Evolutionary conservation across 2,888 invertebrate species (phyloP), one percentile per base, ranked within the genome.

Genomic region (Zeuzera pyrina): DNA sequence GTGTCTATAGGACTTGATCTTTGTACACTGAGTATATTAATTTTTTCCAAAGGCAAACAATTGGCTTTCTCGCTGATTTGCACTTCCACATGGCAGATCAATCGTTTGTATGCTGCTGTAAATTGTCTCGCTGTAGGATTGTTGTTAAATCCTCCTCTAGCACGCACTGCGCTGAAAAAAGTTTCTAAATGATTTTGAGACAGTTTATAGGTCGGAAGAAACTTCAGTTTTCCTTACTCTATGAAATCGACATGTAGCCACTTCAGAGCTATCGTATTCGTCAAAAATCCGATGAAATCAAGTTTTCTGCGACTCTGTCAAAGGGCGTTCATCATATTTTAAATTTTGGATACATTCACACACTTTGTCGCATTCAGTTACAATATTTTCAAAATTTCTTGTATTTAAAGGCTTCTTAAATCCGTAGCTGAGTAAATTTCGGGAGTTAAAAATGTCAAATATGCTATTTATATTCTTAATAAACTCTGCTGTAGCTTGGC

Each of bases 121-220:
- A n/a, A n/a, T n/a, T n/a, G n/a, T n/a, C n/a, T n/a, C n/a, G n/a
- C n/a, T n/a, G n/a, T n/a, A n/a, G n/a, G n/a, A n/a, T 23, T 23
- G 23, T 23, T 23, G 23, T 23, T 23, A 23, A n/a, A 23, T 7
- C 23, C 23, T n/a, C n/a, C 23, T 23, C 10, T 23, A n/a, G 7
- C n/a, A 3, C 23, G 3, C 3, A 23, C 10, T 3, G n/a, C 7
- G 10, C 23, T 10, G 10, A 23, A 23, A 23, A 23, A 23, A 7
- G 10, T 7, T 23, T 23, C 23, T n/a, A 23, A 3, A 10, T 23
- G 23, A 10, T 23, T 10, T n/a, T 23, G 23, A 23, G 23, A 23
- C 3, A 23, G 23, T n/a, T 10, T 23, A 23, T 23, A 23, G 3
- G 23, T 23, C 10, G 23, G n/a, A n/a, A 23, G 3, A 23, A n/a